Base-by-base conservation (phyloP, 2,888 invertebrate species). In the Cryptus armator region DNA sequence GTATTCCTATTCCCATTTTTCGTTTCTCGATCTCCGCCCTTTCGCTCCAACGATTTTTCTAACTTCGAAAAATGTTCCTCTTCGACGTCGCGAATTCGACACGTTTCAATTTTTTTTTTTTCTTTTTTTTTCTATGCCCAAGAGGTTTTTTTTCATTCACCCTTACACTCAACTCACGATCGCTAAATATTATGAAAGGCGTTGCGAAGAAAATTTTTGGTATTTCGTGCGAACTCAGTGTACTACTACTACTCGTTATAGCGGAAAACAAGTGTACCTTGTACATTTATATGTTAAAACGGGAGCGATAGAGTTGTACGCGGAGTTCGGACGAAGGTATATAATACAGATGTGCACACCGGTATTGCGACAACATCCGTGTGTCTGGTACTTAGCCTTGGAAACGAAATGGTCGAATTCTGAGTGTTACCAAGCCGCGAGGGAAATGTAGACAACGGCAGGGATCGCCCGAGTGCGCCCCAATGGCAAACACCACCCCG, bases 1-100 rank as follows among this genome's bases (percentile, higher is more conserved):
- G 75, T 75, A 68, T 44, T 62, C 62, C 66, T 64, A 68, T 66
- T 68, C 46, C 62, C 75, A 72, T 80, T 67, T 80, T 43, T 83
- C 85, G 78, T 86, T 79, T 84, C 79, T 86, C 84, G 77, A 75
- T 86, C 81, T 81, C 78, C 68, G 75, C 83, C 86, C 87, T 85
- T 86, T 86, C 83, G 72, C 70, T 78, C 19, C 76, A 83, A 76
- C 70, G 82, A 83, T 64, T 56, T 74, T 16, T 24, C 56, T 3
- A 4, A 56, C 19, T 24, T 24, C 12, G 19, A 12, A 10, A 4
- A 56, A 67, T 80, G 74, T 56, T 81, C 19, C 19, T 24, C 56
- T 19, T 16, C 56, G 12, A 56, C 24, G 10, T 56, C 19, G 2
- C 19, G 24, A 24, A 56, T 24, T 53, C 56, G 56, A 56, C 10